phyloP scores from a whole-genome alignment of 2,113 vertebrate species.

The Alaudala cheleensis region DNA sequence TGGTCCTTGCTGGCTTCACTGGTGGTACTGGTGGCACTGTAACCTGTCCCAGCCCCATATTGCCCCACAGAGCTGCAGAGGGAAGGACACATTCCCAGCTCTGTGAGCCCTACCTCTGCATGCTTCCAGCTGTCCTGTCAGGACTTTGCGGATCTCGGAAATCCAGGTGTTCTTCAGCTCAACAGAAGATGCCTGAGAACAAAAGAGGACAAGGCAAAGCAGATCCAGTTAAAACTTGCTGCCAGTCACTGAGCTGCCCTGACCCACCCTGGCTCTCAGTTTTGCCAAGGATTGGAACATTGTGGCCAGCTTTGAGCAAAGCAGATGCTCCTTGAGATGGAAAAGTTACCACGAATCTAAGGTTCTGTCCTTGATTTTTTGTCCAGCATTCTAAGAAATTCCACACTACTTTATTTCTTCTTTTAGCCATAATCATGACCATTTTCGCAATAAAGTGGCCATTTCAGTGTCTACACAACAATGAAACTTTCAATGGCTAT shows the following conservation, averaged over 20 bases:
- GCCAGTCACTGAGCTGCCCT: background rate
- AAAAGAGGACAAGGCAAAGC: constrained; percentile 5
- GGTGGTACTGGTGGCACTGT: background rate
- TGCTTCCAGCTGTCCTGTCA: constrained; percentile 88
- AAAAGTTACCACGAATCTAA: background rate
- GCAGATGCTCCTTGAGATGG: background rate
- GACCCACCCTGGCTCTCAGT: background rate
- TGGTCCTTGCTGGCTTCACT: background rate
- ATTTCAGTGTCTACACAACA: background rate
- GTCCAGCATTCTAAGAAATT: background rate
- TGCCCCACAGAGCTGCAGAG: background rate
- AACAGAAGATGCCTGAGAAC: constrained; percentile 87
- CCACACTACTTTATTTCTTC: background rate
- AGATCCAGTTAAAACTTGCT: background rate
- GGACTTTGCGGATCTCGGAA: constrained; percentile 92
- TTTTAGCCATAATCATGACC: background rate
- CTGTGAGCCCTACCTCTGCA: constrained; percentile 81
- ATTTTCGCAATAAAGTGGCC: background rate
- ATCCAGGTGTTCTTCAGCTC: constrained; percentile 94
- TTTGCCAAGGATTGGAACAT: background rate
- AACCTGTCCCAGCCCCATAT: background rate
- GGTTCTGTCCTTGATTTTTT: background rate
- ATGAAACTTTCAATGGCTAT: background rate
- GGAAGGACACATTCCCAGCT: background rate
- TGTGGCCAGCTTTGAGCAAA: background rate